Conservation (phyloP, 2,888 invertebrate species). For the Mayetiola destructor region DNA sequence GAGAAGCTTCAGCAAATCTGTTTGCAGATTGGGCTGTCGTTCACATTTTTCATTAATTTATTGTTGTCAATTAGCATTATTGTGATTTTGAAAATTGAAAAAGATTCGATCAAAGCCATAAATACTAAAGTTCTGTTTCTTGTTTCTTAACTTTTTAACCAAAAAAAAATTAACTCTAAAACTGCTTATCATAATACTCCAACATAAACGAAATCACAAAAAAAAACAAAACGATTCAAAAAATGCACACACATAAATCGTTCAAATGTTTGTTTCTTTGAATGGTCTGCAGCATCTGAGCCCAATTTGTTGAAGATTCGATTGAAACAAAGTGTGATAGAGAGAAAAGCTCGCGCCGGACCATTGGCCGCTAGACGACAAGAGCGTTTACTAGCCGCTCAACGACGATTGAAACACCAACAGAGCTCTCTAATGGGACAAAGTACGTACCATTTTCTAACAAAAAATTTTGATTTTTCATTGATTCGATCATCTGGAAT, state of each 20-base stretch:
- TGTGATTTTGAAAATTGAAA: too few relatives aligned
- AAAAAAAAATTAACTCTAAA: conserved; percentile 1
- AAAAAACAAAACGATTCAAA: background rate
- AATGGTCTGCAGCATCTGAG: conserved; percentile 63
- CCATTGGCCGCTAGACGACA: conserved; percentile 72
- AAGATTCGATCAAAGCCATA: too few relatives aligned
- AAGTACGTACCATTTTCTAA: conserved; percentile 2
- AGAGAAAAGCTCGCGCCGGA: conserved; percentile 67
- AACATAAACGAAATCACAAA: background rate
- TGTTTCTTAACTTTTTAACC: too few relatives aligned
- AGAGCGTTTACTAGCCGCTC: conserved; percentile 56
- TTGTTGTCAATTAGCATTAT: too few relatives aligned
- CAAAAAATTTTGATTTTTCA: background rate
- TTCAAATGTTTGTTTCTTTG: conserved; percentile 8
- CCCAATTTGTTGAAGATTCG: conserved; percentile 90
- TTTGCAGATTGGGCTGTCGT: too few relatives aligned
- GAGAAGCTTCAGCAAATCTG: too few relatives aligned
- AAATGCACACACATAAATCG: too few relatives aligned
- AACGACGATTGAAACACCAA: conserved; percentile 38
- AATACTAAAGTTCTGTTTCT: too few relatives aligned
- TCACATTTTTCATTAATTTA: too few relatives aligned
- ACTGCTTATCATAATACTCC: background rate
- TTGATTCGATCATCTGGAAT: background rate
- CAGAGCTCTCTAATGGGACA: conserved; percentile 16
- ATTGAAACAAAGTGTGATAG: conserved; percentile 87